phyloP scores from a whole-genome alignment of 2,888 invertebrate species.

The Copidosoma aretas region DNA sequence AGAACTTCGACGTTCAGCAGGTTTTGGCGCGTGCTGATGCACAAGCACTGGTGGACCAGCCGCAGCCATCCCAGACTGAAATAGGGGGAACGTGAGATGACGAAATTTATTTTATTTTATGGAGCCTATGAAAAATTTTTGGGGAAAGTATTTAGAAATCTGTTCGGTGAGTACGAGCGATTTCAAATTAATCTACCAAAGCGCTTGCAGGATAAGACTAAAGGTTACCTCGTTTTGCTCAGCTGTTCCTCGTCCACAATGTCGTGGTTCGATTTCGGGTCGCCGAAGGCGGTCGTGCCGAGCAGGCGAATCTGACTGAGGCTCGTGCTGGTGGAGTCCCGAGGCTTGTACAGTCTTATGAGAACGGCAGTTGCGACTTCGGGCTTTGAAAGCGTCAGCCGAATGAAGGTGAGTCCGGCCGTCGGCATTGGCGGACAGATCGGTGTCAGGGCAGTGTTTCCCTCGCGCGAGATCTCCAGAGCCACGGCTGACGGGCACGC shows the following conservation, averaged over 20 bases:
- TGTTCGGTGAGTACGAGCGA: no score
- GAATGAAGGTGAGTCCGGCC: slow-evolving; percentile 86
- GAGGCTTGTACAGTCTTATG: slow-evolving; percentile 79
- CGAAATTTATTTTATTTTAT: no score
- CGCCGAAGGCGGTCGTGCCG: slow-evolving; percentile 85
- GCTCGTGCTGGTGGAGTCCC: slow-evolving; percentile 89
- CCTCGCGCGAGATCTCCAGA: slow-evolving; percentile 83
- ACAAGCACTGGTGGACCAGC: slow-evolving; percentile 80
- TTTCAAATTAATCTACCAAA: no score
- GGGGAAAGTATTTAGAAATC: no score
- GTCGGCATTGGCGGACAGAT: slow-evolving; percentile 86
- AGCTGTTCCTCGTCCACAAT: slow-evolving; percentile 66
- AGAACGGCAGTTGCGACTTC: slow-evolving; percentile 86
- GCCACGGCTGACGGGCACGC: slow-evolving; percentile 90
- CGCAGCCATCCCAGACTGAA: slow-evolving; percentile 83
- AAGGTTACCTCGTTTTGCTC: slow-evolving; percentile 65
- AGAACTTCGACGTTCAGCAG: slow-evolving; percentile 64
- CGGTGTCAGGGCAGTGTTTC: slow-evolving; percentile 78
- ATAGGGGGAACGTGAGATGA: slow-evolving; percentile 7
- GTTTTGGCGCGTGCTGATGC: slow-evolving; percentile 58
- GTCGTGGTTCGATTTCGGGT: slow-evolving; percentile 59
- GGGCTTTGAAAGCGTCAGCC: slow-evolving; percentile 80
- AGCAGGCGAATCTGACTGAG: slow-evolving; percentile 84
- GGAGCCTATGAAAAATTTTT: no score
- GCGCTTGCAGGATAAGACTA: no score